A percentile compares a stretch with the other conserved stretches of the same genome.
Evolutionary conservation across 35 echinoderm and acorn worm species (phyloP).

Genomic region (Strongylocentrotus purpuratus): DNA sequence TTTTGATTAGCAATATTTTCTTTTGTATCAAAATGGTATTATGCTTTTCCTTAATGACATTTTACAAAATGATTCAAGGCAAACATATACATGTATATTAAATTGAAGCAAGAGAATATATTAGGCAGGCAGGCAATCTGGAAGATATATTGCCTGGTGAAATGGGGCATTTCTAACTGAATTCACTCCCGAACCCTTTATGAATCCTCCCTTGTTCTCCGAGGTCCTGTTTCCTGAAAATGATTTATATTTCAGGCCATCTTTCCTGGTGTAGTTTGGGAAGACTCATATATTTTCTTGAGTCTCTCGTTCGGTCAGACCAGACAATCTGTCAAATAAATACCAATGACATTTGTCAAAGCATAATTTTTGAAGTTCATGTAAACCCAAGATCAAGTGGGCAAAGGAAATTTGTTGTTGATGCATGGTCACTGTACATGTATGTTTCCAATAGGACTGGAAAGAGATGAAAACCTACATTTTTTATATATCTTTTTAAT

Average conservation of each 20-base stretch:
- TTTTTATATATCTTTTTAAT: too few species aligned
- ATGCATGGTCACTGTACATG: too few species aligned
- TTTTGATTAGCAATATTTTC: too few species aligned
- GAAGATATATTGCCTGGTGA: neutral
- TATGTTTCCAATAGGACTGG: too few species aligned
- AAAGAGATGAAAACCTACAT: too few species aligned
- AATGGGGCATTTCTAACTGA: slow-evolving; percentile 3
- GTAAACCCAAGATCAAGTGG: neutral
- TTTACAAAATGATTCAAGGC: too few species aligned
- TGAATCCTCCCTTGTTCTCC: neutral
- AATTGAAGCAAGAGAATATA: too few species aligned
- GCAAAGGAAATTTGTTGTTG: neutral
- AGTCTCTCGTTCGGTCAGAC: neutral
- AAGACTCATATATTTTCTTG: neutral
- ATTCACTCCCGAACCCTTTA: neutral
- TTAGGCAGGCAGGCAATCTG: neutral
- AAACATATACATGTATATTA: too few species aligned
- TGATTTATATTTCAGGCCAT: neutral
- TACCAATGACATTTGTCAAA: slow-evolving; percentile 11
- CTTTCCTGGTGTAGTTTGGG: neutral
- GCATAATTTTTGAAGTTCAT: neutral
- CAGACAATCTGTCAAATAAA: neutral
- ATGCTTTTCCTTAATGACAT: too few species aligned
- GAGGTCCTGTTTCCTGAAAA: neutral
- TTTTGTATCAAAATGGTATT: too few species aligned